These are phyloP conservation scores for Schizotus pectinicornis DNA, from an alignment of 2,888 invertebrate genomes.

Conservation along the genomic window DNA sequence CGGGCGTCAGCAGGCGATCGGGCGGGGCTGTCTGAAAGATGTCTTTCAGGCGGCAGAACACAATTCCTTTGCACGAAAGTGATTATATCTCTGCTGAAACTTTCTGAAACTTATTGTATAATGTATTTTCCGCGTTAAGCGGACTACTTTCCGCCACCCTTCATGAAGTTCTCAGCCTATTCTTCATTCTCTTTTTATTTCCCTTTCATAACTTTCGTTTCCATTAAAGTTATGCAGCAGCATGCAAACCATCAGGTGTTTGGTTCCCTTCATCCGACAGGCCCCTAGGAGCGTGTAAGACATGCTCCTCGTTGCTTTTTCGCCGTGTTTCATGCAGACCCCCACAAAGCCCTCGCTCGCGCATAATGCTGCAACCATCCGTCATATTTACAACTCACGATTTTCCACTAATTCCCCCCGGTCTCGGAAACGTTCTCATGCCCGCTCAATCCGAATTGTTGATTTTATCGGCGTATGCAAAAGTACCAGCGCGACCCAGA, in stretches of 20 bases:
- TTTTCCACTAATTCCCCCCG: too few relatives aligned
- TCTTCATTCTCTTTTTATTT: slow-evolving; percentile 38
- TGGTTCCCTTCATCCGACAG: neutral
- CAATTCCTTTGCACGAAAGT: slow-evolving; percentile 28
- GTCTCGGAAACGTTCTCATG: too few relatives aligned
- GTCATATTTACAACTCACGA: slow-evolving; percentile 11
- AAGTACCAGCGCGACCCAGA: too few relatives aligned
- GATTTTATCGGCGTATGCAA: slow-evolving; percentile 3
- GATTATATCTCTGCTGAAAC: slow-evolving; percentile 28
- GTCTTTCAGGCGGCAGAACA: slow-evolving; percentile 13
- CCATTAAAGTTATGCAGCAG: slow-evolving; percentile 25
- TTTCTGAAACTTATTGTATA: slow-evolving; percentile 28
- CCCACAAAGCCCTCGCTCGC: neutral
- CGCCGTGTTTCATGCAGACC: too few relatives aligned
- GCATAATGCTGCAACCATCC: neutral
- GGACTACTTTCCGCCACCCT: slow-evolving; percentile 30
- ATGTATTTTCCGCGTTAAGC: slow-evolving; percentile 27
- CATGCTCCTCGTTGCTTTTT: neutral
- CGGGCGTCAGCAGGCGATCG: neutral
- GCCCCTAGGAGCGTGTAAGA: slow-evolving; percentile 4
- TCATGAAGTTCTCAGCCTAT: slow-evolving; percentile 40
- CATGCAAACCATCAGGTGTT: slow-evolving; percentile 24
- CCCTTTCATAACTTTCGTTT: slow-evolving; percentile 18
- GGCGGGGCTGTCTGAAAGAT: slow-evolving; percentile 3
- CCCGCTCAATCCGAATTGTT: neutral